Conservation (phyloP, 92 coral and sea anemone species). For the Virgularia gustaviana region DNA sequence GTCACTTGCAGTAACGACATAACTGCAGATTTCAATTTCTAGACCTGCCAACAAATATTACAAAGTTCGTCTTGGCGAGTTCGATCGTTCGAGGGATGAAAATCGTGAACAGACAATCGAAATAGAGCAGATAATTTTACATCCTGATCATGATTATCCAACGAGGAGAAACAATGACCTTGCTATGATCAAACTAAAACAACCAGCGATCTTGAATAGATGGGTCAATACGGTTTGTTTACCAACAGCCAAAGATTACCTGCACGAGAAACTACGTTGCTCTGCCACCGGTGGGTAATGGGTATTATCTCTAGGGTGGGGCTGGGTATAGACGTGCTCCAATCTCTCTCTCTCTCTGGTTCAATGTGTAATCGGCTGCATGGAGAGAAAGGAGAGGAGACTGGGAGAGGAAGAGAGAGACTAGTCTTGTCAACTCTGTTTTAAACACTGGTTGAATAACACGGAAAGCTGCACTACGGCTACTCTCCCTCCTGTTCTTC, state of each 20-base stretch:
- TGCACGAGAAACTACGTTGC: constrained; percentile 16
- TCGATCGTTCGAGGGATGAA: constrained; percentile 15
- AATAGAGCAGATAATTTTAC: constrained; percentile 26
- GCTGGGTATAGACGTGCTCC: too few species aligned
- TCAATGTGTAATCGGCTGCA: too few species aligned
- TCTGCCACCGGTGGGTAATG: constrained; percentile 25
- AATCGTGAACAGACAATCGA: constrained; percentile 38
- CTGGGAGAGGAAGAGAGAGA: too few species aligned
- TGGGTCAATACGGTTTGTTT: constrained; percentile 47
- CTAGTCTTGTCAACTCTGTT: too few species aligned
- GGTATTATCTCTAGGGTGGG: too few species aligned
- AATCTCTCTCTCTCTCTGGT: too few species aligned
- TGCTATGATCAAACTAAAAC: constrained; percentile 40
- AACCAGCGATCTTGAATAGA: constrained; percentile 26
- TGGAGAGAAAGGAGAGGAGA: too few species aligned
- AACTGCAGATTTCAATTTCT: background rate
- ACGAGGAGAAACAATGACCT: constrained; percentile 36
- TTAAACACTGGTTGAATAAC: too few species aligned
- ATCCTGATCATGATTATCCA: constrained; percentile 30
- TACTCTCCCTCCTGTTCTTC: too few species aligned
- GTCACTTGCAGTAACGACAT: background rate
- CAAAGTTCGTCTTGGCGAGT: constrained; percentile 27
- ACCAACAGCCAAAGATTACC: constrained; percentile 23
- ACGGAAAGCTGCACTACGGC: too few species aligned
- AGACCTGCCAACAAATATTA: constrained; percentile 1